Percentiles rank a stretch among this genome's conserved stretches.
phyloP scores from a whole-genome alignment of 2,888 invertebrate species.

The Limenitis camilla region DNA sequence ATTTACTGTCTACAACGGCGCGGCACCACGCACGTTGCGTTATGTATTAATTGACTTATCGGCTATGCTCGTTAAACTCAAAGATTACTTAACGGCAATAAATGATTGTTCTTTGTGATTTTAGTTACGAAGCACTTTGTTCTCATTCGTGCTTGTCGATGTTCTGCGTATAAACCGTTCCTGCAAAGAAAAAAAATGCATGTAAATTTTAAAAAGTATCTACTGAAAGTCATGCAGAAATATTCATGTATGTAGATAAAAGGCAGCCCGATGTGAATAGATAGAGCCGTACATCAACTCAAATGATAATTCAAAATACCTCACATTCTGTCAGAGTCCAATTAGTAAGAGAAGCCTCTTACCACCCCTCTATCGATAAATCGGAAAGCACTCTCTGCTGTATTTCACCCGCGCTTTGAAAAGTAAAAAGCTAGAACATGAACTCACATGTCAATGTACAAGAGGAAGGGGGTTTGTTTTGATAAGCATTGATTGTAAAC shows the following conservation, averaged over 20 bases:
- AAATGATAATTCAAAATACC: conserved; percentile 34
- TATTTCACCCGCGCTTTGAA: conserved; percentile 30
- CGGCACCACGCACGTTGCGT: conserved; percentile 44
- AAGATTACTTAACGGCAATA: conserved; percentile 29
- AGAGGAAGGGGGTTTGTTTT: neutral
- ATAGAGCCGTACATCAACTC: conserved; percentile 16
- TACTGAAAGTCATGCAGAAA: conserved; percentile 3
- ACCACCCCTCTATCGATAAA: conserved; percentile 36
- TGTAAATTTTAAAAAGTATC: conserved; percentile 10
- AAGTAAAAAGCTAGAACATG: conserved; percentile 13
- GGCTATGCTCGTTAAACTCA: conserved; percentile 33
- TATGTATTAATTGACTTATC: conserved; percentile 44
- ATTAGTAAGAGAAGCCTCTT: conserved; percentile 43
- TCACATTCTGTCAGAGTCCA: conserved; percentile 36
- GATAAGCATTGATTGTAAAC: no score
- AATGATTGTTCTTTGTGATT: conserved; percentile 42
- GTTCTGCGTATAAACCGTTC: conserved; percentile 58
- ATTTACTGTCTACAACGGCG: conserved; percentile 41
- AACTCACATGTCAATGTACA: conserved; percentile 8
- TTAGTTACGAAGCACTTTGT: conserved; percentile 52
- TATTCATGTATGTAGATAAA: conserved; percentile 14
- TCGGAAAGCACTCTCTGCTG: conserved; percentile 34
- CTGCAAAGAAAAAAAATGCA: conserved; percentile 46
- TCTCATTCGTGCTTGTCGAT: conserved; percentile 51
- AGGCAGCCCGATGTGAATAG: conserved; percentile 38